Evolutionary conservation across 2,113 vertebrate genomes (phyloP).

Genomic region (Daphoenositta chrysoptera): DNA sequence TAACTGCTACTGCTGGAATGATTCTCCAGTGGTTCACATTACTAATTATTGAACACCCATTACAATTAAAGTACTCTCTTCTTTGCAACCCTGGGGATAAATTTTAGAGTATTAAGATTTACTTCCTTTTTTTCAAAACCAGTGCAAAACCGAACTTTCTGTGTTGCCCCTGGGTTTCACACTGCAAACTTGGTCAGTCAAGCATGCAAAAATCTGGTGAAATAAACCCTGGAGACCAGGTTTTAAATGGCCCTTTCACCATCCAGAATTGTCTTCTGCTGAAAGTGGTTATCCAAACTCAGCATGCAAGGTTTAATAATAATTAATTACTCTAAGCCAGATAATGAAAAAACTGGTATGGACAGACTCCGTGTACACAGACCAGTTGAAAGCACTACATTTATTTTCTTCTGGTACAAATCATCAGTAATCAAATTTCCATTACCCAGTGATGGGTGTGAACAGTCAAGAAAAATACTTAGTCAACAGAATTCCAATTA

Average conservation of each 20-base stretch:
- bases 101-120: background rate
- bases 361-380: background rate
- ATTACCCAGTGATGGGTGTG: background rate
- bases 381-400: background rate
- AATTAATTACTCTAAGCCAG: background rate
- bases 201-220: slow-evolving; percentile 27
- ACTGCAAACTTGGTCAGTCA: background rate
- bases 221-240: background rate
- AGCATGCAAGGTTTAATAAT: background rate
- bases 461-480: background rate
- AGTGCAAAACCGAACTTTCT: background rate
- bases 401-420: slow-evolving; percentile 20
- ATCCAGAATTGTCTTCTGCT: background rate
- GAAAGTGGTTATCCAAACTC: background rate
- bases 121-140: background rate
- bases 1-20: background rate
- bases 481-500: background rate
- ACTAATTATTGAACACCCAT: background rate
- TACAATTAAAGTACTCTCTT: background rate
- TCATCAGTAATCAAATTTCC: background rate
- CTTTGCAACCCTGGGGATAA: background rate
- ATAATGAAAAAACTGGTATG: background rate
- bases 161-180: background rate
- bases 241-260: background rate
- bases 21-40: background rate